A percentile compares a stretch with the other conserved stretches of the same genome.
Evolutionary conservation across 1,140 invertebrate genomes (phyloP).

Genomic region (Stegodyphus dumicola): DNA sequence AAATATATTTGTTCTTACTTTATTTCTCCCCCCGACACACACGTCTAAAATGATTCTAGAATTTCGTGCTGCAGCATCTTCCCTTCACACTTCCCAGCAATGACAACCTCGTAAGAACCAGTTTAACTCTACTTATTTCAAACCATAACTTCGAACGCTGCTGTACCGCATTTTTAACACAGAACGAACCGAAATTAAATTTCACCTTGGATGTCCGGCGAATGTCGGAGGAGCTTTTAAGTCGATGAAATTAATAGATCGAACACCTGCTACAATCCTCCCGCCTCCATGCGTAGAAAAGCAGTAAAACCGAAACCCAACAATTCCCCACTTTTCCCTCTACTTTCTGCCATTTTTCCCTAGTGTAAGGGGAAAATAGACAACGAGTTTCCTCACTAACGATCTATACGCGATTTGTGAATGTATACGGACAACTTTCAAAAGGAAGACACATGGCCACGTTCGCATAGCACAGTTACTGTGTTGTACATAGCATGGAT

Average conservation of each 20-base stretch:
- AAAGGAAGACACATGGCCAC: conserved; percentile 24
- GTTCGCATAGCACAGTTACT: background rate
- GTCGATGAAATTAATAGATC: background rate
- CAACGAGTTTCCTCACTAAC: background rate
- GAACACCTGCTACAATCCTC: background rate
- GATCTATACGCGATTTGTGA: background rate
- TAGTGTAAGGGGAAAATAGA: background rate
- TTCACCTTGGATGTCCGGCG: no score
- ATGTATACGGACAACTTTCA: conserved; percentile 24
- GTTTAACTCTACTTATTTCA: no score
- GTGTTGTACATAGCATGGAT: no score
- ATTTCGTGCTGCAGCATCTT: no score
- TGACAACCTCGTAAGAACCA: no score
- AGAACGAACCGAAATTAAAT: no score
- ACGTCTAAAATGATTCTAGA: no score
- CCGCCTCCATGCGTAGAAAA: background rate
- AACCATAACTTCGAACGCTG: no score
- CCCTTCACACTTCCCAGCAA: no score
- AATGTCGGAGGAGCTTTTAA: background rate
- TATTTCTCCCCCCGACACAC: no score
- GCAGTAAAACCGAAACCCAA: background rate
- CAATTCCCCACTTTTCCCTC: background rate
- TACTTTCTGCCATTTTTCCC: background rate
- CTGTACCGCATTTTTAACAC: no score
- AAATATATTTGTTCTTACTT: no score